Percentiles rank a stretch among this genome's conserved stretches.
These are phyloP conservation scores for Xylocampa areola DNA, from an alignment of 2,888 invertebrate genomes.

Conservation along the genomic window DNA sequence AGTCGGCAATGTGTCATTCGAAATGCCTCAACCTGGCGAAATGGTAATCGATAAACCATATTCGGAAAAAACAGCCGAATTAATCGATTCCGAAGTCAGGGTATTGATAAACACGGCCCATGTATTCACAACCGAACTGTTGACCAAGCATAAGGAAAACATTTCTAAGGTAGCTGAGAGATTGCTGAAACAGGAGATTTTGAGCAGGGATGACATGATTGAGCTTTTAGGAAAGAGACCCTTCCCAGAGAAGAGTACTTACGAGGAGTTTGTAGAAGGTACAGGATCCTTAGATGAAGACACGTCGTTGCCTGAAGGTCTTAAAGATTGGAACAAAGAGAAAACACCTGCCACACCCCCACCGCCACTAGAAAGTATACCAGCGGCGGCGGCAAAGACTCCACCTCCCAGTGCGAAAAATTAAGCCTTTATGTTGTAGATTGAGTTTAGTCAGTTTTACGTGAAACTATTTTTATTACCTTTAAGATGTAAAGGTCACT, in stretches of 20 bases:
- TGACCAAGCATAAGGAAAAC: constrained; percentile 94
- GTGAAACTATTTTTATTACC: constrained; percentile 81
- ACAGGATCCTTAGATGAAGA: constrained; percentile 99
- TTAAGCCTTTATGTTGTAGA: constrained; percentile 68
- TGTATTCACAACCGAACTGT: constrained; percentile 93
- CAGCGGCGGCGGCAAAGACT: constrained; percentile 41
- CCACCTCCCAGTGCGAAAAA: constrained; percentile 74
- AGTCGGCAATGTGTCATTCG: constrained; percentile 98
- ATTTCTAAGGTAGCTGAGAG: constrained; percentile 97
- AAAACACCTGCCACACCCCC: constrained; percentile 72
- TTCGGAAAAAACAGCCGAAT: constrained; percentile 98
- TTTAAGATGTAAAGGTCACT: constrained; percentile 79
- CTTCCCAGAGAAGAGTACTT: constrained; percentile 99
- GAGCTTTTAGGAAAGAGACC: constrained; percentile 98
- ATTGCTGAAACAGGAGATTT: constrained; percentile 97
- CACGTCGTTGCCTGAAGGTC: constrained; percentile 97
- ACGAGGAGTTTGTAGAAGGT: constrained; percentile 99
- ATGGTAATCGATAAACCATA: constrained; percentile 98
- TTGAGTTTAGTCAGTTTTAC: constrained; percentile 74
- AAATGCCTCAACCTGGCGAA: constrained; percentile 97
- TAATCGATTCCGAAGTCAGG: constrained; percentile 97
- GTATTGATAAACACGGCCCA: constrained; percentile 91
- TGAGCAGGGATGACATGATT: constrained; percentile 99
- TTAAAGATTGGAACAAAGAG: constrained; percentile 98
- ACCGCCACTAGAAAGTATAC: constrained; percentile 73